phyloP scores from a whole-genome alignment of 2,797 vertebrate genomes.

The Thaleichthys pacificus region DNA sequence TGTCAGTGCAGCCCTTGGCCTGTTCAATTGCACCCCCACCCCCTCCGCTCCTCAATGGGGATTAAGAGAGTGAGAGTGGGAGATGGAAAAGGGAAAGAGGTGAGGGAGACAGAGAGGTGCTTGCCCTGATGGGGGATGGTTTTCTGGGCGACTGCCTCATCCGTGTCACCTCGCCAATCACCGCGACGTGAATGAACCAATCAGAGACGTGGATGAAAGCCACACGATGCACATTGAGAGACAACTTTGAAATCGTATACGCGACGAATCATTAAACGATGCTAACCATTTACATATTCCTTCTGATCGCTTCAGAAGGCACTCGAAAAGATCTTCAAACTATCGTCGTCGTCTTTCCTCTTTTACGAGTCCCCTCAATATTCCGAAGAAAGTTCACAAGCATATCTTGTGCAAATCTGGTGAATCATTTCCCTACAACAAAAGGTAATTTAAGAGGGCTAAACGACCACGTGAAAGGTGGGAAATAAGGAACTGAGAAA shows the following conservation, averaged over 20 bases:
- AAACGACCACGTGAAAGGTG: no score
- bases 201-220: not conserved
- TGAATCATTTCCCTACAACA: constrained; percentile 28
- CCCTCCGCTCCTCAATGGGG: constrained; percentile 61
- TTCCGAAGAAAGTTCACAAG: not conserved
- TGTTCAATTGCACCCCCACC: constrained; percentile 49
- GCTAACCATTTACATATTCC: not conserved
- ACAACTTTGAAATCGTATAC: not conserved
- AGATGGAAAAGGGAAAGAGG: constrained; percentile 13
- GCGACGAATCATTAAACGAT: no score
- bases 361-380: not conserved
- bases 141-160: constrained; percentile 54
- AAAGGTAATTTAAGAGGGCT: not conserved
- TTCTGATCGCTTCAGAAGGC: not conserved
- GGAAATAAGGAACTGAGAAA: not conserved
- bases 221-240: no score
- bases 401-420: not conserved
- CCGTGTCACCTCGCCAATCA: constrained; percentile 48
- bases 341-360: not conserved
- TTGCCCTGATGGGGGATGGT: constrained; percentile 51
- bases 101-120: constrained; percentile 28
- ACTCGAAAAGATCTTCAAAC: not conserved
- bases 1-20: constrained; percentile 70
- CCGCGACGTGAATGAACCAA: constrained; percentile 36
- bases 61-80: constrained; percentile 62